Evolutionary conservation across 1,140 invertebrate species (phyloP), one percentile per base, ranked within the genome.

Genomic region (Pemphigus obesinymphae): DNA sequence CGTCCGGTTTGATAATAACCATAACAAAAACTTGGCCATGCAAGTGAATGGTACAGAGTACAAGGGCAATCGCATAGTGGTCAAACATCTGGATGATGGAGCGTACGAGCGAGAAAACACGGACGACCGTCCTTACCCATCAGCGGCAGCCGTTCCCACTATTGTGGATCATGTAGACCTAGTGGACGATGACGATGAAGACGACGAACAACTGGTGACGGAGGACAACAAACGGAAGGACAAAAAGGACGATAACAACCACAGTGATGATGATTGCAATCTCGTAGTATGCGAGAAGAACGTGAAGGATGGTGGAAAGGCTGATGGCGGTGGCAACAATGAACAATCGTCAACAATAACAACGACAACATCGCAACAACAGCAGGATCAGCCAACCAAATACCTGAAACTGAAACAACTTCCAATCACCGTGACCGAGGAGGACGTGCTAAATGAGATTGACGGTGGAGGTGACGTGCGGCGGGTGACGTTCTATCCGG

Each of bases 351-450:
- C 3, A 23, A 43, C 34, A 26, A 45, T 3, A 73, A 17, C 70
- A 73, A 37, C 34, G 34, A 68, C 34, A 23, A n/a, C 63, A 37
- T n/a, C n/a, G 7, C 34, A 37, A 29, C 48, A 34, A 34, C 73
- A 31, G 26, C 7, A 40, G 1, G 6, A 11, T 3, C 6, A 6
- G 15, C 15, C 37, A 0, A 80, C 53, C n/a, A 80, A 45, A 10
- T 80, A 45, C 29, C 8, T 80, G 37, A 80, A 63, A 61, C 37
- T 80, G 15, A 61, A 61, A n/a, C 76, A 80, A 23, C n/a, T 80
- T 0, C 76, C 76, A 10, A 20, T 80, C 76, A 80, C 76, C 4
- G 76, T 80, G 7, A 48, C 55, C 34, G 76, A 80, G 29, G 76
- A 80, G 11, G 55, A 80, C 37, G 37, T 58, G 3, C 17, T 80